A percentile compares a stretch with the other conserved stretches of the same genome.
These are phyloP conservation scores for Lymantria dispar DNA, from an alignment of 2,888 invertebrate genomes.

Conservation along the genomic window DNA sequence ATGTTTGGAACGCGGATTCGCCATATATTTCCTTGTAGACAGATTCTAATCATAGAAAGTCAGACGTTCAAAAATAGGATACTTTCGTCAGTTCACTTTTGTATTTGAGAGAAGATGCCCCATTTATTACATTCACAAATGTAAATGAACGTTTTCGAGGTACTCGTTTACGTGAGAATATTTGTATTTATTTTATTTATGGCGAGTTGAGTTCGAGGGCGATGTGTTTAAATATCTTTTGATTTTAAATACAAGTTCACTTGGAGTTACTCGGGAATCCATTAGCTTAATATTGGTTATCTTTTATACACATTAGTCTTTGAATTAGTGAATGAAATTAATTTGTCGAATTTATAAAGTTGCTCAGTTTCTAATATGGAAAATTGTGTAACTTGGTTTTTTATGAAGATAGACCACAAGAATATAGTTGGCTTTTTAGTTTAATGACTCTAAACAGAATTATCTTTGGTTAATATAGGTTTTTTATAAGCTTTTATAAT, in stretches of 20 bases:
- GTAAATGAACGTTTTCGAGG: slow-evolving; percentile 78
- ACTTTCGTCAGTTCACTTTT: slow-evolving; percentile 66
- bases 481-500: too few species aligned
- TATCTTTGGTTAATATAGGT: too few species aligned
- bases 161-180: slow-evolving; percentile 81
- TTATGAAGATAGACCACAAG: too few species aligned
- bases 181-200: slow-evolving; percentile 82
- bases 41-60: slow-evolving; percentile 46
- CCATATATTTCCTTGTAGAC: slow-evolving; percentile 39
- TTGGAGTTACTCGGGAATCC: slow-evolving; percentile 68
- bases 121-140: slow-evolving; percentile 80
- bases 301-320: slow-evolving; percentile 53
- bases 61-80: slow-evolving; percentile 51
- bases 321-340: slow-evolving; percentile 5
- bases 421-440: too few species aligned
- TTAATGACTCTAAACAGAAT: too few species aligned
- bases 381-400: too few species aligned
- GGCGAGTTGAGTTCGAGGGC: slow-evolving; percentile 71
- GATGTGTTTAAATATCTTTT: slow-evolving; percentile 79
- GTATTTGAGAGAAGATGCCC: slow-evolving; percentile 72
- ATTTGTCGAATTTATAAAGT: not conserved
- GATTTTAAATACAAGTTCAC: slow-evolving; percentile 74
- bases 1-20: slow-evolving; percentile 36
- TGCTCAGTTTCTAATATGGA: too few species aligned
- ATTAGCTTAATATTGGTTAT: slow-evolving; percentile 74